A percentile compares a stretch with the other conserved stretches of the same genome.
phyloP scores from a whole-genome alignment of 1,140 invertebrate genomes.

The Pararge aegeria region DNA sequence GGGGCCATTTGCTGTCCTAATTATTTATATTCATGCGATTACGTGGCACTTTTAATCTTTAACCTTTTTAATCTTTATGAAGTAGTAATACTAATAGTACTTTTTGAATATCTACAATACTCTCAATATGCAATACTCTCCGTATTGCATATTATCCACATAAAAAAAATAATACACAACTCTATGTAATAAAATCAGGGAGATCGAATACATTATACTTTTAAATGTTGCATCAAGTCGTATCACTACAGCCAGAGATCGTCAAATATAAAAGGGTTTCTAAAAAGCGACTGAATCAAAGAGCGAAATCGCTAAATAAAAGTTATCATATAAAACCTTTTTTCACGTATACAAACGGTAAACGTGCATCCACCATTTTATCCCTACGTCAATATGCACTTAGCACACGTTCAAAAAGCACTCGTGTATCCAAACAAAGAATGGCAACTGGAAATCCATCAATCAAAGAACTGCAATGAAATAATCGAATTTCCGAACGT shows the following conservation, averaged over 20 bases:
- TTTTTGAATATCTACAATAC: too few relatives aligned
- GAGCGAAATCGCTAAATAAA: background rate
- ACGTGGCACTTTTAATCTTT: constrained; percentile 12
- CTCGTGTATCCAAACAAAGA: constrained; percentile 52
- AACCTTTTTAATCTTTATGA: background rate
- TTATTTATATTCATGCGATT: constrained; percentile 60
- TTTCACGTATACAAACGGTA: constrained; percentile 12
- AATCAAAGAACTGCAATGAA: constrained; percentile 73
- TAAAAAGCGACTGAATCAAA: background rate
- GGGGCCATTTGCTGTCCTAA: constrained; percentile 51
- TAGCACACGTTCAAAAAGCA: constrained; percentile 41
- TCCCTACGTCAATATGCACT: constrained; percentile 30
- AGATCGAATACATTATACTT: too few relatives aligned
- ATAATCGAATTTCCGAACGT: constrained; percentile 71
- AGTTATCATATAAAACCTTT: constrained; percentile 11
- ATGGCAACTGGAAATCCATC: constrained; percentile 56
- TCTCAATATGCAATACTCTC: too few relatives aligned
- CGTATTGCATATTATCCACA: too few relatives aligned
- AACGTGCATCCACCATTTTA: constrained; percentile 16
- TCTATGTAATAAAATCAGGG: too few relatives aligned
- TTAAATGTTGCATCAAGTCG: too few relatives aligned
- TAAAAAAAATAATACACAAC: too few relatives aligned
- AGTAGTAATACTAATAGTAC: too few relatives aligned
- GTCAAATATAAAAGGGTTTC: background rate
- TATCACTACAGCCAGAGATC: too few relatives aligned